These are phyloP conservation scores for Aurelia coerulea DNA, from an alignment of 30 jellyfish, hydroid and myxozoan species.

Conservation along the genomic window DNA sequence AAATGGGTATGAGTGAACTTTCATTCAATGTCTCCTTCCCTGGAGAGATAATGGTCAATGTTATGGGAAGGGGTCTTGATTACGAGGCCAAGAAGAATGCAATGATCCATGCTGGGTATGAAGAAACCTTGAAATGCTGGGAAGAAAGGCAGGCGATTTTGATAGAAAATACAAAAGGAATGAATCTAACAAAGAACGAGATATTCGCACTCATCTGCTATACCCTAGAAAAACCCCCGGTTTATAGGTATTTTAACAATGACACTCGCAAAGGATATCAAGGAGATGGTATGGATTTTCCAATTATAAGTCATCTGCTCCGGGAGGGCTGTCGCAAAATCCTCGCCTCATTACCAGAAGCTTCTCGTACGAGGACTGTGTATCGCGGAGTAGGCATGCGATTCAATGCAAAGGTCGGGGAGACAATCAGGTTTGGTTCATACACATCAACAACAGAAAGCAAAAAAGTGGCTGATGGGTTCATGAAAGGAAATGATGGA, in stretches of 20 bases:
- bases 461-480: constrained; percentile 44
- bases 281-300: constrained; percentile 77
- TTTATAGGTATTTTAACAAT: constrained; percentile 52
- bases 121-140: constrained; percentile 50
- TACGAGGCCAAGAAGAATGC: constrained; percentile 80
- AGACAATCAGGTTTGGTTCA: constrained; percentile 60
- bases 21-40: constrained; percentile 57
- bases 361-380: constrained; percentile 24
- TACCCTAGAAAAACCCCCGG: constrained; percentile 73
- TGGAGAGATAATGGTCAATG: constrained; percentile 70
- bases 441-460: constrained; percentile 56
- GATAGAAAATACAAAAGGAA: constrained; percentile 17
- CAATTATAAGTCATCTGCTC: constrained; percentile 58
- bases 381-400: constrained; percentile 51
- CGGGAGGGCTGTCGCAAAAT: constrained; percentile 67
- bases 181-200: constrained; percentile 46
- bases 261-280: constrained; percentile 67
- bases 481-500: constrained; percentile 39
- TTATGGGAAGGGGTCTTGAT: constrained; percentile 67
- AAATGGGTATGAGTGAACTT: constrained; percentile 61
- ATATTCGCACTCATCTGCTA: constrained; percentile 65
- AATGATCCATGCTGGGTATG: constrained; percentile 67
- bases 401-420: constrained; percentile 56
- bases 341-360: constrained; percentile 21
- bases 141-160: constrained; percentile 4